phyloP scores from a whole-genome alignment of 2,113 vertebrate genomes.

The Sminthopsis crassicaudata region DNA sequence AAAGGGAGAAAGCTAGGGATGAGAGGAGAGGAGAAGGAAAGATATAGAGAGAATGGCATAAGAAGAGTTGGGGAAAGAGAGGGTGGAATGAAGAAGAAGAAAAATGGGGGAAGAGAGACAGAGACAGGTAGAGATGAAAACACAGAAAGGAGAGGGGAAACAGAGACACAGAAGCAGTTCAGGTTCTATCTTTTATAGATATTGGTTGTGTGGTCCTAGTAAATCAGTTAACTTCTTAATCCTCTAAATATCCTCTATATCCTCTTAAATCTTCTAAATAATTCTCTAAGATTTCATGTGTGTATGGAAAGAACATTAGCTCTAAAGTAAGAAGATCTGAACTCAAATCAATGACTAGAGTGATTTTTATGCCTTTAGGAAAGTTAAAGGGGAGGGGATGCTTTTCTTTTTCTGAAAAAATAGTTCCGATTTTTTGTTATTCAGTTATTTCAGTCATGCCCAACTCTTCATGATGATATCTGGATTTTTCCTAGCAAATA shows the following conservation, averaged over 20 bases:
- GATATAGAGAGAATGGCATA: not conserved
- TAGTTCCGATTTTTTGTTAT: not conserved
- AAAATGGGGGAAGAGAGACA: not conserved
- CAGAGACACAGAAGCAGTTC: not conserved
- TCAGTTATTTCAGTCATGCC: too few species aligned
- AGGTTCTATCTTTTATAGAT: not conserved
- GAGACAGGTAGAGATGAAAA: not conserved
- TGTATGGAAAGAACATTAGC: not conserved
- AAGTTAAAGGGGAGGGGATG: not conserved
- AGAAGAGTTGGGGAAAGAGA: too few species aligned
- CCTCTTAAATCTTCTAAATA: not conserved
- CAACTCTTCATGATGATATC: not conserved
- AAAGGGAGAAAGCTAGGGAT: not conserved
- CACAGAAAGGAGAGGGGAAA: too few species aligned
- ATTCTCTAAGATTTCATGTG: not conserved
- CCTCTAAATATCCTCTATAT: not conserved
- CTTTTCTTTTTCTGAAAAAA: not conserved
- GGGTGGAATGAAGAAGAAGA: too few species aligned
- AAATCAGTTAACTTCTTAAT: not conserved
- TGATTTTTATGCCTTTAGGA: not conserved
- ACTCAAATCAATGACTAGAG: not conserved
- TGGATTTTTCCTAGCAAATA: not conserved
- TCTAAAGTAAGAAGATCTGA: not conserved
- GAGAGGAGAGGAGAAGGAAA: not conserved
- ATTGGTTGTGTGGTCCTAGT: not conserved